phyloP scores from a whole-genome alignment of 2,113 vertebrate genomes.

The Orthonyx spaldingii region DNA sequence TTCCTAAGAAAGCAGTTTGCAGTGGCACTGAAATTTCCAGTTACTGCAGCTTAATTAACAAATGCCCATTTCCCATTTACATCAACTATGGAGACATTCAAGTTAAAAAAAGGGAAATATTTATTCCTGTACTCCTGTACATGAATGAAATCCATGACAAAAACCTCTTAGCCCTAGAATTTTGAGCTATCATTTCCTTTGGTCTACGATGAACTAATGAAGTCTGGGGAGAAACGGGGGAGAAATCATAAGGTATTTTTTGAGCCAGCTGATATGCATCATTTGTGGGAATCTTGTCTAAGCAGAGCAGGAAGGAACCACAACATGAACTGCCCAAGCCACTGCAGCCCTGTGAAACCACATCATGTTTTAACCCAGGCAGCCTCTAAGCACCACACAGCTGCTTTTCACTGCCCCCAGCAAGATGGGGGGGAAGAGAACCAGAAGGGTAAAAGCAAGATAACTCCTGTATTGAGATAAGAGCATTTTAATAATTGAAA shows the following conservation, averaged over 20 bases:
- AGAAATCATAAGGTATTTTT: background rate
- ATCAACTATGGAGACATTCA: background rate
- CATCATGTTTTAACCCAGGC: background rate
- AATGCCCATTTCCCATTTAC: background rate
- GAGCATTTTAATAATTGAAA: background rate
- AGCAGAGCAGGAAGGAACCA: background rate
- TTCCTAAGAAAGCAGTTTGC: slow-evolving; percentile 18
- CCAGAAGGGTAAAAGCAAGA: background rate
- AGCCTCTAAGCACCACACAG: background rate
- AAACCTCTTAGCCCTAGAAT: background rate
- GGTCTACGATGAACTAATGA: background rate
- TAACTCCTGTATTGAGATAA: background rate
- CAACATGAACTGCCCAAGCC: background rate
- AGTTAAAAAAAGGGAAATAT: background rate
- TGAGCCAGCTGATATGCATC: background rate
- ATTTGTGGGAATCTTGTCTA: background rate
- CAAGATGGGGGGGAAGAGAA: background rate
- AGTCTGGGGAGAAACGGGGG: too few relatives aligned
- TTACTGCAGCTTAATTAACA: slow-evolving; percentile 10
- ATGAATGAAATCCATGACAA: background rate
- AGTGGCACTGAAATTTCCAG: background rate
- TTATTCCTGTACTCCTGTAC: background rate
- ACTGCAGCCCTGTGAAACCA: background rate
- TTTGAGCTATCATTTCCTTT: background rate
- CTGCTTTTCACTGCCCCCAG: background rate